These are phyloP conservation scores for Coelinius sp. DNA, from an alignment of 2,888 invertebrate species.

Conservation along the genomic window DNA sequence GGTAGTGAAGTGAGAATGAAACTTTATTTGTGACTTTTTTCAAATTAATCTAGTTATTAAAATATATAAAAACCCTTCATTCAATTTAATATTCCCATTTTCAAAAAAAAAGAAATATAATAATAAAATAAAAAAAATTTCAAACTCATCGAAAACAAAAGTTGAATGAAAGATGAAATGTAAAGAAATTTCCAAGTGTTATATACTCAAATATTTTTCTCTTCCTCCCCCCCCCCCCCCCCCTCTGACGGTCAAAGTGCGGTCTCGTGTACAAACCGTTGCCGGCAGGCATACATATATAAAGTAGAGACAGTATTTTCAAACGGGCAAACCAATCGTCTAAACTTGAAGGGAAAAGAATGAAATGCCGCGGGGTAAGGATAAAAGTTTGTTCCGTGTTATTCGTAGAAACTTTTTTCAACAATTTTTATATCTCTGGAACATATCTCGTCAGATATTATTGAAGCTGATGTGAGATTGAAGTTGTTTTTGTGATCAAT, in stretches of 20 bases:
- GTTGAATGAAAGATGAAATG: neutral
- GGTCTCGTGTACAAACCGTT: constrained; percentile 32
- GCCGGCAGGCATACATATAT: constrained; percentile 30
- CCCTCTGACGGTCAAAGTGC: constrained; percentile 29
- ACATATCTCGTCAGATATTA: neutral
- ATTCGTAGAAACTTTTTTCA: constrained; percentile 4
- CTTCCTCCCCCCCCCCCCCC: no score
- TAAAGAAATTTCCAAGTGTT: neutral
- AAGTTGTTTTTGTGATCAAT: neutral
- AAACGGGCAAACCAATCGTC: constrained; percentile 12
- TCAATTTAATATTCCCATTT: no score
- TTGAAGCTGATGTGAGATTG: neutral
- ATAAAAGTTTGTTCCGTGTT: constrained; percentile 28
- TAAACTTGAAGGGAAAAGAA: constrained; percentile 23
- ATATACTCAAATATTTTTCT: constrained; percentile 24
- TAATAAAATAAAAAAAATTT: neutral
- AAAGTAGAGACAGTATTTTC: constrained; percentile 21
- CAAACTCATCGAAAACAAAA: constrained; percentile 16
- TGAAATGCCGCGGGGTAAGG: constrained; percentile 33
- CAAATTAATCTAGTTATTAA: no score
- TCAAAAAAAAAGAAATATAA: neutral
- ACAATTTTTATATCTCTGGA: constrained; percentile 13
- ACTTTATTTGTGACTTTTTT: no score
- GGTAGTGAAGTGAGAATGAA: no score
- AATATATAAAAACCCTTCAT: no score